A percentile compares a stretch with the other conserved stretches of the same genome.
Conservation (phyloP, 2,797 vertebrate genomes). For the Morelia viridis region DNA sequence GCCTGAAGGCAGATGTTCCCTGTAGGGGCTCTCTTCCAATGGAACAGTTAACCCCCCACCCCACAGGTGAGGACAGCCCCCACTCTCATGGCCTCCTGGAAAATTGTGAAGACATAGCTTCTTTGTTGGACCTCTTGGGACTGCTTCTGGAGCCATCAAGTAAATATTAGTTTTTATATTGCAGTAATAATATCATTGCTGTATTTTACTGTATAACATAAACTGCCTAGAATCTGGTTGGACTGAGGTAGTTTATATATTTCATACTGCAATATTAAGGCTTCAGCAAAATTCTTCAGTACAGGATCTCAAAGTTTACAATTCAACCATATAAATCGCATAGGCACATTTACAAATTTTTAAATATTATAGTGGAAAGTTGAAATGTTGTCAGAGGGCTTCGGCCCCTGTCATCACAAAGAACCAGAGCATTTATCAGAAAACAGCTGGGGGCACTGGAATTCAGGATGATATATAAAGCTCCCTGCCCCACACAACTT, state of each 20-base stretch:
- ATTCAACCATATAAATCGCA: not conserved
- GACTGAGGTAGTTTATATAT: not conserved
- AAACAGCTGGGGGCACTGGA: constrained; percentile 31
- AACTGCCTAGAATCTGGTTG: not conserved
- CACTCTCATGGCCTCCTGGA: not conserved
- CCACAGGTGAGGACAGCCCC: not conserved
- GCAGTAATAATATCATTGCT: not conserved
- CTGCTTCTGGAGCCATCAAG: not conserved
- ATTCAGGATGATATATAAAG: not conserved
- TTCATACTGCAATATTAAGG: not conserved
- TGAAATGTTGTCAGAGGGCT: constrained; percentile 27
- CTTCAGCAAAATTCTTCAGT: not conserved
- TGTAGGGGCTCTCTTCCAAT: not conserved
- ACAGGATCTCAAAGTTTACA: not conserved
- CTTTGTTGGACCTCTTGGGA: not conserved
- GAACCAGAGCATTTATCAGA: not conserved
- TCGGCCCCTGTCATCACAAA: constrained; percentile 11
- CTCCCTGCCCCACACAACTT: not conserved
- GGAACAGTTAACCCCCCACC: not conserved
- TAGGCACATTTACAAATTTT: not conserved
- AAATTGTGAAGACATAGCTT: not conserved
- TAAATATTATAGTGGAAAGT: constrained; percentile 19
- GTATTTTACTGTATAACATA: not conserved
- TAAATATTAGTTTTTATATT: not conserved
- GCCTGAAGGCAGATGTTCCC: not conserved